Base-by-base conservation (phyloP, 2,888 invertebrate species). In the Aleiodes alternator region DNA sequence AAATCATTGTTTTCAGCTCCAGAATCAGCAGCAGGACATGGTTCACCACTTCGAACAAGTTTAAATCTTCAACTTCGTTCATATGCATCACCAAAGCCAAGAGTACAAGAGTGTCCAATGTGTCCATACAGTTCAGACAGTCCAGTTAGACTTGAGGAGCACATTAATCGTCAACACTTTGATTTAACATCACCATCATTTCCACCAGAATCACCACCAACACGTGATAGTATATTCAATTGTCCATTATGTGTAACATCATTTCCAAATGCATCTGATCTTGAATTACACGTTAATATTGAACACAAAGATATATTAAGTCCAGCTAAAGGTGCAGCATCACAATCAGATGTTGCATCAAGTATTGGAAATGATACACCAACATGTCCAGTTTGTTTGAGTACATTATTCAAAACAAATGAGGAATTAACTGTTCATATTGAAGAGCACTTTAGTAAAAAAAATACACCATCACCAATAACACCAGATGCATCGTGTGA, bases 231-330 rank as follows among this genome's bases (percentile, higher is more conserved):
- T 79, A 90, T 91, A 9, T 95, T 93, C 82, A 93, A 94, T 80
- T 96, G 96, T 86, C 96, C 96, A 0, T 92, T 96, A 59, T 96
- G 96, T 89, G 92, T 93, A 76, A 92, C 92, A 80, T 92, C 93
- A 68, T 95, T 95, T 86, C 91, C 92, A 64, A 93, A 93, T 82
- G 93, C 94, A n/a, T 93, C 94, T 2, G 95, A 96, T 87, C 92
- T 96, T 69, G 96, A 96, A 89, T 90, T 96, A 69, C 97, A 97
- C 86, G 96, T 96, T 0, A 96, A 96, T 90, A 94, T 95, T 75
- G 96, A 95, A 84, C 96, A 96, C 87, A 92, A 93, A 84, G 96
- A 96, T 90, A 94, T 96, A 81, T 90, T 95, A 73, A 88, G 89
- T 57, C 89, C 89, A 59, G 88, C 89, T 4, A 89, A 89, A 78